A percentile compares a stretch with the other conserved stretches of the same genome.
These are phyloP conservation scores for Drosophila setosimentum DNA, from an alignment of 2,888 invertebrate species.

Conservation along the genomic window DNA sequence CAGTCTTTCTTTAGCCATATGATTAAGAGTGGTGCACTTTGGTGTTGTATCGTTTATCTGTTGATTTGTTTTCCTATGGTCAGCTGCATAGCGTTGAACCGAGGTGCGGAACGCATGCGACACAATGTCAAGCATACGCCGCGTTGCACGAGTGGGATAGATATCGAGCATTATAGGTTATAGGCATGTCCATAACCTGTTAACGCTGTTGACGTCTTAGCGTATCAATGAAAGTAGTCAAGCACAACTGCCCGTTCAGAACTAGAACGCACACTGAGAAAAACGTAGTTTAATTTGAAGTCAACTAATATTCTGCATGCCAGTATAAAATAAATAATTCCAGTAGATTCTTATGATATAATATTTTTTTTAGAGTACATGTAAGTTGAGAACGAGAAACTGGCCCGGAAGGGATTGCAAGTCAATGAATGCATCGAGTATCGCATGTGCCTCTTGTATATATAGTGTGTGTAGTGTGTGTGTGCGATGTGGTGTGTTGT, in stretches of 20 bases:
- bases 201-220: constrained; percentile 17
- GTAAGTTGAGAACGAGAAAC: constrained; percentile 48
- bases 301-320: neutral
- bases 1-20: constrained; percentile 23
- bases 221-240: constrained; percentile 15
- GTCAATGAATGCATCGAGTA: constrained; percentile 43
- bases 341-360: neutral
- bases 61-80: constrained; percentile 49
- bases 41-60: constrained; percentile 35
- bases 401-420: constrained; percentile 79
- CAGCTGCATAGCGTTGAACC: constrained; percentile 27
- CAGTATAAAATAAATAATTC: neutral
- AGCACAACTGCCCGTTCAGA: constrained; percentile 31
- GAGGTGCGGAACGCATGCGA: constrained; percentile 51
- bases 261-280: constrained; percentile 47
- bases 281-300: neutral
- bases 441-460: constrained; percentile 21
- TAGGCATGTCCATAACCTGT: constrained; percentile 50
- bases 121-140: constrained; percentile 66
- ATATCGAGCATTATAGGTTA: constrained; percentile 14
- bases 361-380: neutral
- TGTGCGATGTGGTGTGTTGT: constrained; percentile 10
- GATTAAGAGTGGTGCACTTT: constrained; percentile 27
- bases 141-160: constrained; percentile 56
- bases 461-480: neutral